Evolutionary conservation across 2,797 vertebrate species (phyloP), one percentile per base, ranked within the genome.

Genomic region (Microctenopoma stevenorrisi): DNA sequence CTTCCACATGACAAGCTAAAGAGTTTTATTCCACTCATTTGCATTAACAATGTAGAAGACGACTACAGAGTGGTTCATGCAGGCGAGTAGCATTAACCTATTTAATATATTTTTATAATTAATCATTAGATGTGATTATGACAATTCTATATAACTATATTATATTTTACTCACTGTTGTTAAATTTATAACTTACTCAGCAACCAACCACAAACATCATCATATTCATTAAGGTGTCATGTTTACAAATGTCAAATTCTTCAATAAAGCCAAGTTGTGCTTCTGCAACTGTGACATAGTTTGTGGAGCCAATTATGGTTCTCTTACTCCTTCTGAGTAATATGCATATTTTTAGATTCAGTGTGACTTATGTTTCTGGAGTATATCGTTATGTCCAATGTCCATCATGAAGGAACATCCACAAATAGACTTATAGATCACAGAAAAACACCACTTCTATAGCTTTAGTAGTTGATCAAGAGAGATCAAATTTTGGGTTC

Each of bases 381-480:
- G 40, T 5, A n/a, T 58, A 30, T 58, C 40, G 5, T 58, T 58
- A 59, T 46, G 15, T 28, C 43, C 44, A 22, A 8, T 59, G 37
- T 43, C 55, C 26, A 52, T 63, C 48, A 42, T 18, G 12, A 52
- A 28, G 9, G 9, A 42, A 35, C 13, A 2, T 53, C 40, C 55
- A 52, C 43, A 13, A 44, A 52, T 57, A 11, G 0, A 1, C 7
- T 10, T 10, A 5, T 22, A 38, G 22, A n/a, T 37, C 14, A 37
- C 4, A 16, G 18, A n/a, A 35, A 47, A n/a, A 47, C 14, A 15
- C 26, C 1, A 1, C 3, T 46, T 4, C 5, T 22, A 10, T 1
- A n/a, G 22, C 15, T 38, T 11, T 0, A 18, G 22, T 12, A 50
- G 37, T 63, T 62, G 22, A 3, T 14, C 15, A 13, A 62, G 33